A percentile compares a stretch with the other conserved stretches of the same genome.
Conservation (phyloP, 2,797 vertebrate species). For the Poeciliopsis presidionis region DNA sequence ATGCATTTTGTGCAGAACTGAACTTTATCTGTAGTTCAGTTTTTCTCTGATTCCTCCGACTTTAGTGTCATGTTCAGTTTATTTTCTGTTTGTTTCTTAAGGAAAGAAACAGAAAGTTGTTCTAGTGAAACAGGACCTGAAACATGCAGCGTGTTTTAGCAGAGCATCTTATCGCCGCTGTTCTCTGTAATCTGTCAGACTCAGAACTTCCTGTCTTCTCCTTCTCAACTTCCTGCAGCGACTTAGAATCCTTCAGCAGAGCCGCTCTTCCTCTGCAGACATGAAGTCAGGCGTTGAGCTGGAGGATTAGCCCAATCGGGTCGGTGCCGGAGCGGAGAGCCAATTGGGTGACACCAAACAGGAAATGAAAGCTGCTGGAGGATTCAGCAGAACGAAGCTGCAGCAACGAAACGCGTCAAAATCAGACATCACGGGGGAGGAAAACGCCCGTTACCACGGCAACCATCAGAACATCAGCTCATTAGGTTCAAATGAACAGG, state of each 20-base stretch:
- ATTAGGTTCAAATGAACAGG: too few relatives aligned
- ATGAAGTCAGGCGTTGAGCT: neutral
- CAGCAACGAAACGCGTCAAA: conserved; percentile 5
- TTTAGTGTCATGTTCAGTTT: neutral
- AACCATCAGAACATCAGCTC: too few relatives aligned
- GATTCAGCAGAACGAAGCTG: conserved; percentile 7
- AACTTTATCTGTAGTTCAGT: neutral
- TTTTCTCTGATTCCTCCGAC: neutral
- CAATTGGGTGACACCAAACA: conserved; percentile 26
- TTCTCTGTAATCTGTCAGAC: conserved; percentile 27
- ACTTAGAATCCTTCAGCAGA: conserved; percentile 28
- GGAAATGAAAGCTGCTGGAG: conserved; percentile 28
- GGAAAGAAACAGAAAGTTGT: neutral
- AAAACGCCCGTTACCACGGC: neutral
- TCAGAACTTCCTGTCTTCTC: conserved; percentile 43
- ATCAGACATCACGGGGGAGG: neutral
- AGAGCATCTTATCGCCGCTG: conserved; percentile 30
- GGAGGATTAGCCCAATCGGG: conserved; percentile 31
- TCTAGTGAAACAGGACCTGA: neutral
- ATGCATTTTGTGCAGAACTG: neutral
- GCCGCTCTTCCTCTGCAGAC: conserved; percentile 42
- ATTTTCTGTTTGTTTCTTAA: neutral
- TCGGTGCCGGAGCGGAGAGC: conserved; percentile 22
- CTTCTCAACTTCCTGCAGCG: conserved; percentile 6
- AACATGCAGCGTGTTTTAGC: neutral